Evolutionary conservation across 2,797 vertebrate genomes (phyloP).

Genomic region (Poeciliopsis turneri): DNA sequence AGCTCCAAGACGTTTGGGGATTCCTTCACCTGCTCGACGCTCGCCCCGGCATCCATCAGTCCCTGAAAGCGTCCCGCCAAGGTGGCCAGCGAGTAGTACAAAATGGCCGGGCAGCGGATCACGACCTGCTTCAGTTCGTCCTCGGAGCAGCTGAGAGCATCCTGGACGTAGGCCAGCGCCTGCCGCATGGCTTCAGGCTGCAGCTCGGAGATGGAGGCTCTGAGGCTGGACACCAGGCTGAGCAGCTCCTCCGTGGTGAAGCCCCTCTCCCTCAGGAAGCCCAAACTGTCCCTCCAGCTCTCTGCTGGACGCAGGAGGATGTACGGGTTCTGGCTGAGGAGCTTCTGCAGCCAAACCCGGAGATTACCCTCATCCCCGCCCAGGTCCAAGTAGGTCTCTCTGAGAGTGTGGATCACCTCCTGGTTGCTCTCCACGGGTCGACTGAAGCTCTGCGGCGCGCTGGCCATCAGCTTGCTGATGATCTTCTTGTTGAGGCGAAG

Average conservation of each 20-base stretch:
- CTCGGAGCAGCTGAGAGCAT: constrained; percentile 78
- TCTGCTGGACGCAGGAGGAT: constrained; percentile 83
- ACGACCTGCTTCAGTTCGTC: constrained; percentile 81
- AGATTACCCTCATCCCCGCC: constrained; percentile 86
- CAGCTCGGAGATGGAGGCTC: constrained; percentile 89
- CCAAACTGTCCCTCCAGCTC: constrained; percentile 81
- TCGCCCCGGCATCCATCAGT: constrained; percentile 82
- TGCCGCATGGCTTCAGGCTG: constrained; percentile 77
- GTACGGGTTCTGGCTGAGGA: constrained; percentile 90
- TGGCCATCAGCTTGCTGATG: constrained; percentile 88
- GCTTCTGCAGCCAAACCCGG: constrained; percentile 88
- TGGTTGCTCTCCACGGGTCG: constrained; percentile 83
- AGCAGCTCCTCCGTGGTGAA: constrained; percentile 86
- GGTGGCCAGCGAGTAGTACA: constrained; percentile 83
- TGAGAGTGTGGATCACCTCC: constrained; percentile 81
- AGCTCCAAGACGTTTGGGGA: constrained; percentile 87
- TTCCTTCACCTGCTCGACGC: constrained; percentile 83
- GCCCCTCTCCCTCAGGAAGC: constrained; percentile 82
- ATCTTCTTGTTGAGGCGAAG: constrained; percentile 86
- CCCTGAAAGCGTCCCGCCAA: constrained; percentile 83
- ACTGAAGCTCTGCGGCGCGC: constrained; percentile 85
- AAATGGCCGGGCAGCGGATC: constrained; percentile 85
- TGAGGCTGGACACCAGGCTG: constrained; percentile 85
- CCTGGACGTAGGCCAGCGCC: constrained; percentile 82
- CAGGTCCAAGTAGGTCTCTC: constrained; percentile 84